Percentiles rank a stretch among this genome's conserved stretches.
Conservation (phyloP, 1,140 invertebrate genomes). For the Sycophila sp. region DNA sequence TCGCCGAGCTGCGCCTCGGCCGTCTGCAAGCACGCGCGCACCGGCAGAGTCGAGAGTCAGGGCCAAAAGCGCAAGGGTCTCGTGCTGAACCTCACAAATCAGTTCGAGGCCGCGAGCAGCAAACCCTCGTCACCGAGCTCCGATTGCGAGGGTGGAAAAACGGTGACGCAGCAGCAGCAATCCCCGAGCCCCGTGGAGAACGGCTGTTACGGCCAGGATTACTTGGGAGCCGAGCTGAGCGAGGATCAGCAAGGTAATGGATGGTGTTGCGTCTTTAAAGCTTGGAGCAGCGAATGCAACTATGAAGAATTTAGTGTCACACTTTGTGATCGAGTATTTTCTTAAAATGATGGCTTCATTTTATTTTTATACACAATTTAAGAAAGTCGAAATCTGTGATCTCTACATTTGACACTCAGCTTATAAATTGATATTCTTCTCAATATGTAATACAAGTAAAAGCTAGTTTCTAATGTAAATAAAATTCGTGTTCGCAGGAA, state of each 20-base stretch:
- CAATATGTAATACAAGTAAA: background rate
- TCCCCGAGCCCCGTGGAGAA: conserved; percentile 10
- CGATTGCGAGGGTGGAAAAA: conserved; percentile 48
- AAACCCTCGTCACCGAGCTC: conserved; percentile 64
- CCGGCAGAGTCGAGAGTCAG: conserved; percentile 73
- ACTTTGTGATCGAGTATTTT: too few relatives aligned
- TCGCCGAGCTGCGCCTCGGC: conserved; percentile 71
- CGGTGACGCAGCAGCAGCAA: conserved; percentile 37
- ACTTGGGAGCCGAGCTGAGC: background rate
- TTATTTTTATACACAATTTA: too few relatives aligned
- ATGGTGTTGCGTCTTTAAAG: too few relatives aligned
- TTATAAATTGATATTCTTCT: background rate
- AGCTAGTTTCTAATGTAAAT: background rate
- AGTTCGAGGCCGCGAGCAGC: conserved; percentile 67
- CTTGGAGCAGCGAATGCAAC: too few relatives aligned
- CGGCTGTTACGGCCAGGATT: background rate
- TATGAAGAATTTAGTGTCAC: too few relatives aligned
- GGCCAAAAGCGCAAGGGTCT: conserved; percentile 69
- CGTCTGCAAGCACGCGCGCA: conserved; percentile 1
- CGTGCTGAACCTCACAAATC: conserved; percentile 73
- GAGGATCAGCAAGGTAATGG: conserved; percentile 1
- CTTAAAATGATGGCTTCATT: too few relatives aligned
- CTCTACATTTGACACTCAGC: too few relatives aligned
- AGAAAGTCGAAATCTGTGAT: too few relatives aligned
- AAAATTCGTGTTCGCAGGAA: conserved; percentile 6